These are phyloP conservation scores for Channa striata DNA, from an alignment of 2,797 vertebrate species.

Conservation along the genomic window DNA sequence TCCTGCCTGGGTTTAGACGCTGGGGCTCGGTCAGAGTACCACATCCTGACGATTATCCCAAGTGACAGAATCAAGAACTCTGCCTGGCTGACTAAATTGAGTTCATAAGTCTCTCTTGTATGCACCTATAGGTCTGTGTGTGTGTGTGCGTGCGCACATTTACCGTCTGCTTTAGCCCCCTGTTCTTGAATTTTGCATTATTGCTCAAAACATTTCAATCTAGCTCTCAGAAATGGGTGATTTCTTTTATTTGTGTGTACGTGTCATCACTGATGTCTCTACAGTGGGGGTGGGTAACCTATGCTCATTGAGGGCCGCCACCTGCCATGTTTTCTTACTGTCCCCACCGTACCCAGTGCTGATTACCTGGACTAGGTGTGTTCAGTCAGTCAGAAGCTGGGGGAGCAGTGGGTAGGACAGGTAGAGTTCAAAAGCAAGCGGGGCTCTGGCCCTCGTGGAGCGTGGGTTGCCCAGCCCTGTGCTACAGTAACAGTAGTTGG, in stretches of 20 bases:
- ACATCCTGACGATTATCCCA: constrained; percentile 81
- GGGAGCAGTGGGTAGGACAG: too few species aligned
- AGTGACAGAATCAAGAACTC: constrained; percentile 81
- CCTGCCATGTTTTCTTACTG: too few species aligned
- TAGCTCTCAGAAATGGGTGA: constrained; percentile 54
- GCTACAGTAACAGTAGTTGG: constrained; percentile 47
- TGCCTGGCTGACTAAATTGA: constrained; percentile 78
- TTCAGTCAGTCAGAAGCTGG: too few species aligned
- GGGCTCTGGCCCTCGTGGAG: too few species aligned
- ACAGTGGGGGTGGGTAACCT: constrained; percentile 44
- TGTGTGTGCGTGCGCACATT: neutral
- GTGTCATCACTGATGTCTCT: constrained; percentile 75
- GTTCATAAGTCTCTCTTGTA: constrained; percentile 73
- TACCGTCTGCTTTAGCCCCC: constrained; percentile 31
- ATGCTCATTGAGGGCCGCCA: too few species aligned
- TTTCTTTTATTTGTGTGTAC: constrained; percentile 74
- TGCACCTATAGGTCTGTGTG: constrained; percentile 25
- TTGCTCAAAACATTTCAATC: constrained; percentile 74
- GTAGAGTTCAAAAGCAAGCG: too few species aligned
- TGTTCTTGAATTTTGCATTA: constrained; percentile 66
- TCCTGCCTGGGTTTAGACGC: constrained; percentile 78
- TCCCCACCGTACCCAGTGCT: too few species aligned
- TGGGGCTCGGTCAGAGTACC: constrained; percentile 72
- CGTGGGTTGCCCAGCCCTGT: constrained; percentile 3
- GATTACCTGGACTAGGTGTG: too few species aligned